Percentiles rank a stretch among this genome's conserved stretches.
Evolutionary conservation across 2,113 vertebrate species (phyloP).

Genomic region (Argyrosomus japonicus): DNA sequence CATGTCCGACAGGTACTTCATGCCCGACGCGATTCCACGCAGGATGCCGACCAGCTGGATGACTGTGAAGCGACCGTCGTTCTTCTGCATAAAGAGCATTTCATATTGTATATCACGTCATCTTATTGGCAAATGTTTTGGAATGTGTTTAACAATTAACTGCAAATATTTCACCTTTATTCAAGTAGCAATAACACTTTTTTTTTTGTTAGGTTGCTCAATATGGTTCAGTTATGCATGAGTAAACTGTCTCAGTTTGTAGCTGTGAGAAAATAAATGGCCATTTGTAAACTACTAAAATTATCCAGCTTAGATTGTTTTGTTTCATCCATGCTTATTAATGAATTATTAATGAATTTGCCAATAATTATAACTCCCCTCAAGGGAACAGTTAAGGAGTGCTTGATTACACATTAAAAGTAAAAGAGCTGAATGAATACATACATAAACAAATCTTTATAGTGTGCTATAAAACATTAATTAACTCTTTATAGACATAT

Average conservation of each 20-base stretch:
- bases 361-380: not conserved
- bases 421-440: not conserved
- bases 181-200: too few species aligned
- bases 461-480: not conserved
- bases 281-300: too few species aligned
- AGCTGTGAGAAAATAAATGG: too few species aligned
- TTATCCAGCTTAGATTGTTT: too few species aligned
- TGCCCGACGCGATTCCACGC: slow-evolving; percentile 95
- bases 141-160: not conserved
- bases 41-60: slow-evolving; percentile 98
- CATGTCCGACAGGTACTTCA: slow-evolving; percentile 99
- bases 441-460: not conserved
- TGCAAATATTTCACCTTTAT: too few species aligned
- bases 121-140: not conserved
- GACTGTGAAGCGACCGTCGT: slow-evolving; percentile 96
- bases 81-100: slow-evolving; percentile 86
- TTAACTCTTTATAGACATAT: too few species aligned
- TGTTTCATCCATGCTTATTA: too few species aligned
- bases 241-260: not conserved
- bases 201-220: too few species aligned
- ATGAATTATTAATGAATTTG: too few species aligned
- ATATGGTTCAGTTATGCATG: not conserved
- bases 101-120: not conserved
- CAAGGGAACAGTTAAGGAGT: not conserved
- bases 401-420: not conserved